Conservation (phyloP, 2,113 vertebrate genomes). For the Polypterus bichir region DNA sequence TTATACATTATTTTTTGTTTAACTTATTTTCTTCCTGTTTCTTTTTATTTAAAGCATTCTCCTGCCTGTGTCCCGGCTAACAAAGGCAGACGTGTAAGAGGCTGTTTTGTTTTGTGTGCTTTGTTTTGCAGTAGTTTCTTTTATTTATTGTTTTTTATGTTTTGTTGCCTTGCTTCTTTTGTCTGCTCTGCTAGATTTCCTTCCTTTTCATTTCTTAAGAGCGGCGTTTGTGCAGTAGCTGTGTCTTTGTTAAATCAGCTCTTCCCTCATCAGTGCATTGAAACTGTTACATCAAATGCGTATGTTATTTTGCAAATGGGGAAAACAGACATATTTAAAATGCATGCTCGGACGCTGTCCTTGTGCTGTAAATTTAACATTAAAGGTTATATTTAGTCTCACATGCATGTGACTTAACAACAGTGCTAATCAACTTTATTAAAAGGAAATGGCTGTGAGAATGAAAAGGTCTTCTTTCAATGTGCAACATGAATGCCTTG, state of each 20-base stretch:
- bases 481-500: too few species aligned
- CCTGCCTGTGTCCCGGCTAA: constrained; percentile 83
- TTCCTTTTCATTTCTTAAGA: background rate
- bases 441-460: too few species aligned
- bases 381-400: too few species aligned
- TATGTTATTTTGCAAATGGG: background rate
- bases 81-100: constrained; percentile 98
- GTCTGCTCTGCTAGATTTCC: constrained; percentile 6
- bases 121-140: constrained; percentile 3
- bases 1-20: constrained; percentile 37
- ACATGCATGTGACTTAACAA: too few species aligned
- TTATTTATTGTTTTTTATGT: too few species aligned
- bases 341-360: too few species aligned
- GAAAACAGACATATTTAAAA: too few species aligned
- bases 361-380: too few species aligned
- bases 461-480: too few species aligned
- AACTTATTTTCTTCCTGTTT: constrained; percentile 21
- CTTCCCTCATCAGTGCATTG: background rate
- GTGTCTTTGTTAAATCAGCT: background rate
- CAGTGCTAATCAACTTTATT: too few species aligned
- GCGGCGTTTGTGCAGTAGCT: background rate
- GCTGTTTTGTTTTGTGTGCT: constrained; percentile 46
- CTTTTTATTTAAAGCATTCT: constrained; percentile 65
- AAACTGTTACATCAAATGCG: background rate
- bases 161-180: too few species aligned